phyloP scores from a whole-genome alignment of 2,797 vertebrate species.

The Rhinogobio ventralis region DNA sequence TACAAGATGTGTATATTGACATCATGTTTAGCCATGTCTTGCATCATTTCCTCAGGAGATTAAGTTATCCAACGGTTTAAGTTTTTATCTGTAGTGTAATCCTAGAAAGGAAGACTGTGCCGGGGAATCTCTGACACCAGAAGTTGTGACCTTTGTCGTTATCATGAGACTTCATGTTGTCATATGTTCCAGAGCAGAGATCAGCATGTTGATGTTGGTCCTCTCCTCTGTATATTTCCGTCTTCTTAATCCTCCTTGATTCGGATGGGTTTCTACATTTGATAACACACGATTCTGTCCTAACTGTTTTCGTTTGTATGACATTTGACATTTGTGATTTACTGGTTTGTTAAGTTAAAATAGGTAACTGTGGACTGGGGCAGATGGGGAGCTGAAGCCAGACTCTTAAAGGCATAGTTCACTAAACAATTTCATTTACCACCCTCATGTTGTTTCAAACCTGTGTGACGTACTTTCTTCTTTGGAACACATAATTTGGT shows the following conservation, averaged over 20 bases:
- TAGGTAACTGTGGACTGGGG: background rate
- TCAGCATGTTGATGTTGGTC: conserved; percentile 1
- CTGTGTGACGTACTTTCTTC: background rate
- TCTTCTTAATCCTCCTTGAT: background rate
- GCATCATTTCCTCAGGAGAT: conserved; percentile 2
- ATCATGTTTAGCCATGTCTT: background rate
- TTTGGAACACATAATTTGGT: background rate
- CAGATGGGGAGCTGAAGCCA: background rate
- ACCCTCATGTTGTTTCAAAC: background rate
- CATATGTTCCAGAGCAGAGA: conserved; percentile 22
- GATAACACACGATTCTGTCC: background rate
- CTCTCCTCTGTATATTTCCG: background rate
- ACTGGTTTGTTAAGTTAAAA: conserved; percentile 5
- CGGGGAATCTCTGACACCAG: conserved; percentile 57
- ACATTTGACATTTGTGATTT: background rate
- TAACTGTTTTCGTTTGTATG: background rate
- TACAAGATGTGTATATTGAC: background rate
- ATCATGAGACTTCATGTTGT: conserved; percentile 66
- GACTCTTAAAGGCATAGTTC: background rate
- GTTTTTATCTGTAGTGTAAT: conserved; percentile 70
- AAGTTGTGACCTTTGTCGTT: conserved; percentile 64
- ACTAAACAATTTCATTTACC: background rate
- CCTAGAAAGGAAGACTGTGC: conserved; percentile 56
- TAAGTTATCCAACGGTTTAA: conserved; percentile 57
- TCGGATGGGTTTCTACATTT: background rate